These are phyloP conservation scores for Teleogryllus occipitalis DNA, from an alignment of 1,140 invertebrate species.

Conservation along the genomic window DNA sequence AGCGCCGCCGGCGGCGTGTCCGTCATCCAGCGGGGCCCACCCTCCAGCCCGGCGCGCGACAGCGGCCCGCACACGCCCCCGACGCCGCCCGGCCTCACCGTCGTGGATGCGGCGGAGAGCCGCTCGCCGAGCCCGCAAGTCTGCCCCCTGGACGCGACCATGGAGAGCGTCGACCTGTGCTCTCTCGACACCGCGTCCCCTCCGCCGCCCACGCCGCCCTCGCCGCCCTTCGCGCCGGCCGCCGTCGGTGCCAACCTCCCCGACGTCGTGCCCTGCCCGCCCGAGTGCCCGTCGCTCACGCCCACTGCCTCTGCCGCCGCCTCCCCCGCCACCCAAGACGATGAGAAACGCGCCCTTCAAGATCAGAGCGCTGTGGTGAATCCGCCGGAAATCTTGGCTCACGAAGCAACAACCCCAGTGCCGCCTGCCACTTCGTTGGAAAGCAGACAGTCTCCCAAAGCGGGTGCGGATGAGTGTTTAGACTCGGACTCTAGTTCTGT, in stretches of 20 bases:
- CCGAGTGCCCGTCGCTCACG: not conserved
- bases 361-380: not conserved
- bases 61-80: too few relatives aligned
- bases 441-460: too few relatives aligned
- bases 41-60: not conserved
- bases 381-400: not conserved
- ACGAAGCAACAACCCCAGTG: not conserved
- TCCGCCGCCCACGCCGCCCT: not conserved
- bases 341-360: not conserved
- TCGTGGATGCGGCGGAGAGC: too few relatives aligned
- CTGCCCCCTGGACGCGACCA: not conserved
- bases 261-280: not conserved
- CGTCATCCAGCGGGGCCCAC: not conserved
- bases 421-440: too few relatives aligned
- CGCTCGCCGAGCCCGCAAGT: too few relatives aligned
- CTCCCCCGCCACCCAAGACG: not conserved
- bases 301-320: too few relatives aligned
- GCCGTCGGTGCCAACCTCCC: not conserved
- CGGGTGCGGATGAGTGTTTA: too few relatives aligned
- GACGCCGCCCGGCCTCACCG: too few relatives aligned
- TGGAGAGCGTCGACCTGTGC: not conserved
- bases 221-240: not conserved
- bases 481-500: too few relatives aligned
- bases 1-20: not conserved
- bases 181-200: not conserved